Evolutionary conservation across 2,888 invertebrate species (phyloP), one percentile per base, ranked within the genome.

Genomic region (Automeris io): DNA sequence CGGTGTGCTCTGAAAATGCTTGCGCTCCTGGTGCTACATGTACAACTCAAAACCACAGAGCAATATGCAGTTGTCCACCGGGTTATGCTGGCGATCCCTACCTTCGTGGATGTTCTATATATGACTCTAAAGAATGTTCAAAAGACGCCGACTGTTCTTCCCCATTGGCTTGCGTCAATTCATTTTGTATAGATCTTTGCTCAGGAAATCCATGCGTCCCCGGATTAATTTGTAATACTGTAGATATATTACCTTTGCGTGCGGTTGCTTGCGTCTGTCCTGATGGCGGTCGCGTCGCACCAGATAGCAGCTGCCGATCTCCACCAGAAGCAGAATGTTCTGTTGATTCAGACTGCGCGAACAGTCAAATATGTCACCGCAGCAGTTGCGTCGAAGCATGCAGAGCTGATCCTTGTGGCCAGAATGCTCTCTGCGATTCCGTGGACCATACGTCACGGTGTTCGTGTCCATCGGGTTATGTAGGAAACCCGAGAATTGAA

Each of bases 241-340:
- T 93, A 7, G 94, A 95, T 53, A 91, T 94, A 0, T 65, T 92
- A 32, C 95, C 96, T 2, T 76, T 95, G 46, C 90, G 95, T 36
- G 95, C 95, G 0, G 91, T 96, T 54, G 93, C 95, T 54, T 96
- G 96, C 65, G 91, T 93, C 59, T 97, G 96, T 74, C 94, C 95
- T 9, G 89, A 92, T 25, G 95, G 95, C 45, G 94, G 93, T 0
- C 89, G 94, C 31, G 90, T 92, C 0, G 93, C 93, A 47, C 88
- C 88, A 4, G 91, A 91, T 38, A 93, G 92, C 49, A 90, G 91
- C 47, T 96, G 96, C 70, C 89, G 90, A 46, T 70, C 82, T 16
- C 88, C 89, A 18, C 88, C 88, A 25, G 83, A 87, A 43, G 81
- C 88, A 2, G 90, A 92, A 54, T 96, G 95, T 61, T 88, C 89